Evolutionary conservation across 2,888 invertebrate genomes (phyloP).

Genomic region (Nebria salina): DNA sequence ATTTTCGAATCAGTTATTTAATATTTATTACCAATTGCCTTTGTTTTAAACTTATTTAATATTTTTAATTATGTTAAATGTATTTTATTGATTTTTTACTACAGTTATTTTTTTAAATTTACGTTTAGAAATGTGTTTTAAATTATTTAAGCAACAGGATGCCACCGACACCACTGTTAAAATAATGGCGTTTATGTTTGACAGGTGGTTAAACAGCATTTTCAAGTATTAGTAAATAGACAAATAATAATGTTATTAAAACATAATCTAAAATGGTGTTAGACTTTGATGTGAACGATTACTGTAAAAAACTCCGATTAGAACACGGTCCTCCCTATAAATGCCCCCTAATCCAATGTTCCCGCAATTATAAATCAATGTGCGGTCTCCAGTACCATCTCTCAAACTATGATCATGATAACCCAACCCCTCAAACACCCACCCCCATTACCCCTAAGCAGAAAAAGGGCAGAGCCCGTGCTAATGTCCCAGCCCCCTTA

Average conservation of each 20-base stretch:
- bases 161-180: too few species aligned
- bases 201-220: slow-evolving; percentile 28
- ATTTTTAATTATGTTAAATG: too few species aligned
- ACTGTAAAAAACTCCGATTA: slow-evolving; percentile 82
- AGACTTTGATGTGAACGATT: slow-evolving; percentile 87
- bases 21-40: too few species aligned
- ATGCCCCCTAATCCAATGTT: slow-evolving; percentile 87
- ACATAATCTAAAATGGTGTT: slow-evolving; percentile 70
- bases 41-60: too few species aligned
- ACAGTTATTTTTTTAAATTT: too few species aligned
- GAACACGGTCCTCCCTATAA: slow-evolving; percentile 86
- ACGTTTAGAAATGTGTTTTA: too few species aligned
- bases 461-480: slow-evolving; percentile 66
- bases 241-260: neutral
- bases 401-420: slow-evolving; percentile 85
- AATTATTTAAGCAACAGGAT: too few species aligned
- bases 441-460: slow-evolving; percentile 67
- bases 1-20: too few species aligned
- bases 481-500: slow-evolving; percentile 59
- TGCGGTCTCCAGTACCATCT: slow-evolving; percentile 88
- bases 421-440: slow-evolving; percentile 73
- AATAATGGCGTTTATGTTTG: slow-evolving; percentile 10
- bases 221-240: neutral
- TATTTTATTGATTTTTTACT: too few species aligned
- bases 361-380: slow-evolving; percentile 85